These are phyloP conservation scores for Liopterus haemorrhoidalis DNA, from an alignment of 2,888 invertebrate genomes.

Conservation along the genomic window DNA sequence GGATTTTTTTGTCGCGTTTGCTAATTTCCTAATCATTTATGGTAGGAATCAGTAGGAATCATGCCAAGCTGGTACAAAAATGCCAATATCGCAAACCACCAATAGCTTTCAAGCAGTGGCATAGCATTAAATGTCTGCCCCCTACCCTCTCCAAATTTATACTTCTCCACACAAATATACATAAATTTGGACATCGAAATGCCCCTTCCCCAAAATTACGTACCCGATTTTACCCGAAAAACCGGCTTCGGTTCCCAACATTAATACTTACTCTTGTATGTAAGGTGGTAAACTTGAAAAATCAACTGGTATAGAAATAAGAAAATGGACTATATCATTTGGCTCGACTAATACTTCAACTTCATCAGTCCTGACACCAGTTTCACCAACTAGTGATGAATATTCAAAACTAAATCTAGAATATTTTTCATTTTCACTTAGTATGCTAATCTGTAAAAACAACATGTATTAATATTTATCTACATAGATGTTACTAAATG, in stretches of 20 bases:
- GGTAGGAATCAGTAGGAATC: too few species aligned
- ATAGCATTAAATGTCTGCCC: too few species aligned
- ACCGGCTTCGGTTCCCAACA: neutral
- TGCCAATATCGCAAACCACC: too few species aligned
- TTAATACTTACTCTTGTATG: conserved; percentile 35
- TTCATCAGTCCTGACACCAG: conserved; percentile 52
- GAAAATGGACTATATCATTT: conserved; percentile 55
- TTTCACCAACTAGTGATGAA: conserved; percentile 53
- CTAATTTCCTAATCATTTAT: too few species aligned
- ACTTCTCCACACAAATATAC: too few species aligned
- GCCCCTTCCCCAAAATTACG: conserved; percentile 13
- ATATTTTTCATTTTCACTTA: conserved; percentile 49
- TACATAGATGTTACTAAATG: too few species aligned
- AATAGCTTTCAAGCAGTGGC: too few species aligned
- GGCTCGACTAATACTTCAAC: conserved; percentile 57
- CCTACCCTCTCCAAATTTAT: too few species aligned
- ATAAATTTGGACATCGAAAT: too few species aligned
- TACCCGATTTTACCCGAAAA: conserved; percentile 9
- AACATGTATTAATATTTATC: too few species aligned
- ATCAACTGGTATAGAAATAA: conserved; percentile 60
- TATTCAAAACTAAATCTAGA: conserved; percentile 59
- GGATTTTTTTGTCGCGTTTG: too few species aligned
- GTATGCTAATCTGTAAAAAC: conserved; percentile 45
- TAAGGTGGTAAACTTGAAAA: conserved; percentile 56
- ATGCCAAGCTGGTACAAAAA: too few species aligned